Base-by-base conservation (phyloP, 2,888 invertebrate genomes). In the Tiliacea citrago region DNA sequence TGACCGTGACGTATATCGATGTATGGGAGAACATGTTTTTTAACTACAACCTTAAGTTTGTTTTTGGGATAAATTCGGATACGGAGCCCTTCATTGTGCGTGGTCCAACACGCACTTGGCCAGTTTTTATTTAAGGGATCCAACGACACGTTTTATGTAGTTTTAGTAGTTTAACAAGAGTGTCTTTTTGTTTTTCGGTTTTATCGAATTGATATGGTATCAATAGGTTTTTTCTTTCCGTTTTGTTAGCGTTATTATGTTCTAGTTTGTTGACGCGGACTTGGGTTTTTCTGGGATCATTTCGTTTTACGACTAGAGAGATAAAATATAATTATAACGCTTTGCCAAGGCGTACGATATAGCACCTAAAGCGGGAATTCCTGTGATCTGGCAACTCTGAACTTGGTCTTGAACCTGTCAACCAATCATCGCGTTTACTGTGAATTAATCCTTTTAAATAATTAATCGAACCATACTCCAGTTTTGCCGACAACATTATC, bases 311-410 rank as follows among this genome's bases (percentile, higher is more conserved):
- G 45, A 18, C 29, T 35, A 35, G 16, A 35, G 9, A 51, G 3
- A 35, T 53, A 55, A 55, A 55, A 53, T n/a, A 39, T 57, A 24
- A 24, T 12, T 68, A 45, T 45, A 13, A 39, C 2, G 45, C n/a
- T 35, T 53, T n/a, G 9, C 5, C n/a, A 18, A n/a, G 6, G 12
- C 5, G 24, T 24, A 29, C 35, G 9, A 58, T 24, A 29, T 58
- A 42, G 21, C 61, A 39, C 3, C 5, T 49, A 66, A 55, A 61
- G 47, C 21, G 60, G 73, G 66, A 77, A 62, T 58, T 63, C 73
- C 13, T 18, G 2, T 55, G 35, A 13, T n/a, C 60, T 85, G 63
- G 85, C 67, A 84, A 85, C 74, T 61, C 65, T 62, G 35, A 39
- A 49, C 47, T 58, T 55, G 68, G 58, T 71, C 68, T 73, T 66